These are phyloP conservation scores for Numenius phaeopus DNA, from an alignment of 2,797 vertebrate genomes.

Conservation along the genomic window DNA sequence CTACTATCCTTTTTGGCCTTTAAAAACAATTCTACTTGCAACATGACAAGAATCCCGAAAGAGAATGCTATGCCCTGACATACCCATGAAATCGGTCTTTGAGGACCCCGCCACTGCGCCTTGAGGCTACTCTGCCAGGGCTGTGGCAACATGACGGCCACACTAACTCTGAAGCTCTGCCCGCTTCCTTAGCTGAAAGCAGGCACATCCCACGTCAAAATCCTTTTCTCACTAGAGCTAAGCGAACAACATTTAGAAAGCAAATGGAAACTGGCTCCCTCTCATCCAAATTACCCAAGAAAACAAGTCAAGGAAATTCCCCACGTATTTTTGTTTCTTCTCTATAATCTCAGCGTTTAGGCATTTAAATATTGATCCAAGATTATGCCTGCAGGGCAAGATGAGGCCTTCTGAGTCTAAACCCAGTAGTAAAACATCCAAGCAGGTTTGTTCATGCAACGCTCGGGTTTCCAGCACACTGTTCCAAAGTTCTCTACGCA, in stretches of 20 bases:
- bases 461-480: neutral
- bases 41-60: neutral
- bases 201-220: neutral
- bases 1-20: neutral
- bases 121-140: neutral
- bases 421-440: neutral
- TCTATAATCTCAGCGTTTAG: conserved; percentile 8
- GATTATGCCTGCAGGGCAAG: neutral
- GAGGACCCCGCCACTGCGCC: neutral
- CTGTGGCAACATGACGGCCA: neutral
- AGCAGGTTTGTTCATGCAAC: neutral
- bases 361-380: neutral
- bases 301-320: conserved; percentile 40
- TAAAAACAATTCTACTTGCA: neutral
- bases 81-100: neutral
- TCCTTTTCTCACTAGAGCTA: neutral
- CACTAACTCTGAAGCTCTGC: neutral
- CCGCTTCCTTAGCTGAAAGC: neutral
- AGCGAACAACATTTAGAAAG: conserved; percentile 43
- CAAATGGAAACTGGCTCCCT: neutral
- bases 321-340: conserved; percentile 14
- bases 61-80: neutral
- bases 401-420: neutral
- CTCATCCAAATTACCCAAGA: neutral
- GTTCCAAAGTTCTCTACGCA: neutral